These are phyloP conservation scores for Macaria notata DNA, from an alignment of 2,888 invertebrate species.

Conservation along the genomic window DNA sequence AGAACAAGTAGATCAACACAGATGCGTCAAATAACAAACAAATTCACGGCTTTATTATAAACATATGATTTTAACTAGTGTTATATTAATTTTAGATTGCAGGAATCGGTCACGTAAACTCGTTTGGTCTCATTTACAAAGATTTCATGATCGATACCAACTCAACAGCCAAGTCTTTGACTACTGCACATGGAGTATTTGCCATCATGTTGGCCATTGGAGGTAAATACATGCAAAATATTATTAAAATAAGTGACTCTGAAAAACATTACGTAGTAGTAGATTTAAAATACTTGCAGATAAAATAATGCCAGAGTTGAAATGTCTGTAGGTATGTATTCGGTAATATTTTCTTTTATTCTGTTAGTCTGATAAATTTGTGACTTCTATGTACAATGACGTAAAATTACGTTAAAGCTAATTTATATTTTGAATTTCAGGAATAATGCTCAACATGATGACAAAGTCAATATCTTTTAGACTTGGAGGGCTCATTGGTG, in stretches of 20 bases:
- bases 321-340: no score
- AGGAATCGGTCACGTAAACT: conserved; percentile 83
- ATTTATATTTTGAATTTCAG: conserved; percentile 52
- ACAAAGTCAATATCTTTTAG: conserved; percentile 78
- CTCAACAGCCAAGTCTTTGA: conserved; percentile 68
- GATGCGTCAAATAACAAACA: no score
- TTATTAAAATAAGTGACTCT: conserved; percentile 25
- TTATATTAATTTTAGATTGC: conserved; percentile 71
- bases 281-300: no score
- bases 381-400: no score
- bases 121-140: conserved; percentile 81
- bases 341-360: no score
- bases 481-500: conserved; percentile 81
- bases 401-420: no score
- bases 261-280: neutral
- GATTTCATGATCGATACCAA: conserved; percentile 68
- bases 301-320: no score
- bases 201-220: conserved; percentile 72
- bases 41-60: no score
- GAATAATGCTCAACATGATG: conserved; percentile 81
- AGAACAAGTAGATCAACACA: no score
- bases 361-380: no score
- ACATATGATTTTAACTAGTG: no score
- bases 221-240: conserved; percentile 39
- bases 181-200: conserved; percentile 71